phyloP scores from a whole-genome alignment of 2,888 invertebrate genomes.

The Kryphioiulus occultus region DNA sequence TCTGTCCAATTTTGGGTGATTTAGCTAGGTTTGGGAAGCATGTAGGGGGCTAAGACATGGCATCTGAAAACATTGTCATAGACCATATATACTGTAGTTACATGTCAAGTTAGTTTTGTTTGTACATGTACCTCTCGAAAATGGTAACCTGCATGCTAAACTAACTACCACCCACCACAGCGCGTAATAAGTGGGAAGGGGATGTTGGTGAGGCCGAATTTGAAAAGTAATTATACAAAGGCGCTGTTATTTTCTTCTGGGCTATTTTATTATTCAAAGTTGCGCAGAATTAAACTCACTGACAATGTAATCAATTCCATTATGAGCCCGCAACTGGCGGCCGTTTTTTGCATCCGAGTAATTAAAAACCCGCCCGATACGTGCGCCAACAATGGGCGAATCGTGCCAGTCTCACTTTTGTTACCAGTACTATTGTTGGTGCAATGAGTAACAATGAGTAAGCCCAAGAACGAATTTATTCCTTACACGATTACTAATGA shows the following conservation, averaged over 20 bases:
- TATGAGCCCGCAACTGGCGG: not conserved
- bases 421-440: not conserved
- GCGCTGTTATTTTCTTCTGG: not conserved
- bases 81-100: too few species aligned
- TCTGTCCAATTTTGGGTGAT: too few species aligned
- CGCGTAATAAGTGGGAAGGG: not conserved
- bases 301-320: slow-evolving; percentile 35
- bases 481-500: not conserved
- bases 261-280: slow-evolving; percentile 36
- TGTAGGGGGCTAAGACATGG: too few species aligned
- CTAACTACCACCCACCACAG: not conserved
- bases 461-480: slow-evolving; percentile 20
- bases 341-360: not conserved
- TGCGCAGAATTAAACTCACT: slow-evolving; percentile 1
- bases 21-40: too few species aligned
- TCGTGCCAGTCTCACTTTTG: slow-evolving; percentile 22
- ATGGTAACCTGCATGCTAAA: not conserved
- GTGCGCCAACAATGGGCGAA: not conserved
- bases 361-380: slow-evolving; percentile 14
- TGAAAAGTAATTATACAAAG: not conserved
- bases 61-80: too few species aligned
- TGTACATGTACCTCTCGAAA: too few species aligned
- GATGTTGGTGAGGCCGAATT: not conserved
- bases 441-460: not conserved
- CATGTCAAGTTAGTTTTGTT: too few species aligned